Evolutionary conservation across 2,888 invertebrate species (phyloP).

Genomic region (Andricus curvator): DNA sequence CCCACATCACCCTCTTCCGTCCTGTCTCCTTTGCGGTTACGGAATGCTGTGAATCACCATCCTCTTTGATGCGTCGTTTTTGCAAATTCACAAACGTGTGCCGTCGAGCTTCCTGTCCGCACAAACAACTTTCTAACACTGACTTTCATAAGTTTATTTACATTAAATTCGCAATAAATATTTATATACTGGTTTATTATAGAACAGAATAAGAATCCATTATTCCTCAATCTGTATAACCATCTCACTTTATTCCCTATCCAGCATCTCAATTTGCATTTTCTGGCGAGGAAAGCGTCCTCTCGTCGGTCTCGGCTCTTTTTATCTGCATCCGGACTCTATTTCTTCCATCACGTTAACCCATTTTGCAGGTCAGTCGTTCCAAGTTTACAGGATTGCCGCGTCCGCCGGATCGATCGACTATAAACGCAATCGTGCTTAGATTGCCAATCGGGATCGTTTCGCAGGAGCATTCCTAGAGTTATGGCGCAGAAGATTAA

Average conservation of each 20-base stretch:
- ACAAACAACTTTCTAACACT: conserved; percentile 7
- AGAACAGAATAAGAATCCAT: neutral
- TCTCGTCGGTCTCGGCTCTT: conserved; percentile 2
- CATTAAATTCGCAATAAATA: too few relatives aligned
- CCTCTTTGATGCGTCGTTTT: conserved; percentile 32
- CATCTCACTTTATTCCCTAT: neutral
- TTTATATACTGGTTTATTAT: neutral
- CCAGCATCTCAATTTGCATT: conserved; percentile 13
- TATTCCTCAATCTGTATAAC: neutral
- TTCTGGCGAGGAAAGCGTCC: conserved; percentile 11
- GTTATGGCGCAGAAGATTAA: conserved; percentile 71
- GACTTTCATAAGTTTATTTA: too few relatives aligned
- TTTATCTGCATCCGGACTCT: conserved; percentile 22
- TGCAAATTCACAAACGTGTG: neutral
- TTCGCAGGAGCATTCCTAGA: conserved; percentile 47
- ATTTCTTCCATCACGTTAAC: conserved; percentile 36
- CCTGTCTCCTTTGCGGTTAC: conserved; percentile 3
- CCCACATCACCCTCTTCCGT: conserved; percentile 13
- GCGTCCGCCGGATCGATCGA: conserved; percentile 51
- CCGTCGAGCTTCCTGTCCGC: neutral
- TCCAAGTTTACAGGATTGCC: conserved; percentile 42
- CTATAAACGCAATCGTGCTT: conserved; percentile 58
- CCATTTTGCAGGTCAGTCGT: conserved; percentile 49
- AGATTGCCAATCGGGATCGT: conserved; percentile 63
- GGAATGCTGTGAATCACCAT: conserved; percentile 12